phyloP scores from a whole-genome alignment of 2,888 invertebrate species.

The Lepidonotus clava region DNA sequence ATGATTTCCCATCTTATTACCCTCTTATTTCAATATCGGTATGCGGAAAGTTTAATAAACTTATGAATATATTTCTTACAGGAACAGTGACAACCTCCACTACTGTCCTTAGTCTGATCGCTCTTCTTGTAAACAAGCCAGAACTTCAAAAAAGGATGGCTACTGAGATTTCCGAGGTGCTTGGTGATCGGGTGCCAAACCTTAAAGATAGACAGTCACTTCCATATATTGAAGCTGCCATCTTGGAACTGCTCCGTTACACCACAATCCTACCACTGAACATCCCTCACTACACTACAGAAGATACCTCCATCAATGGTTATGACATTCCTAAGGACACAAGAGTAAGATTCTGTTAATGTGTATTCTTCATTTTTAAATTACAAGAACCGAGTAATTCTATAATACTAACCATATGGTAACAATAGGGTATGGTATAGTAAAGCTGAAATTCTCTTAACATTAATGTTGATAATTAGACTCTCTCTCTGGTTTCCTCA shows the following conservation, averaged over 20 bases:
- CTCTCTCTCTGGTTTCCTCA: too few species aligned
- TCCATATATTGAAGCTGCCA: constrained; percentile 17
- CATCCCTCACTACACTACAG: not conserved
- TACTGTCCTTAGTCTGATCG: not conserved
- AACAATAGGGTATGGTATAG: too few species aligned
- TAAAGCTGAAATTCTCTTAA: too few species aligned
- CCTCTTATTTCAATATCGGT: not conserved
- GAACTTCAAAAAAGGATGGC: constrained; percentile 1
- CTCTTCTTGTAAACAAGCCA: constrained; percentile 5
- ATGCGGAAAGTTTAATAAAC: not conserved
- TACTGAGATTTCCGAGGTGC: not conserved
- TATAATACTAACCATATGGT: too few species aligned
- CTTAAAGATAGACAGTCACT: not conserved
- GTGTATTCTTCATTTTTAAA: too few species aligned
- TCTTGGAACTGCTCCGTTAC: constrained; percentile 22
- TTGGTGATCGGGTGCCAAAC: not conserved
- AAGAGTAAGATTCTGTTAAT: too few species aligned
- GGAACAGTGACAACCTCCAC: not conserved
- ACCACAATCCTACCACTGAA: not conserved
- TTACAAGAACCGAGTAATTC: too few species aligned
- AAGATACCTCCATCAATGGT: not conserved
- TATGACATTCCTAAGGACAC: constrained; percentile 33
- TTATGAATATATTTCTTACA: not conserved
- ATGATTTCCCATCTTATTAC: not conserved
- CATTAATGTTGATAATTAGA: too few species aligned